Evolutionary conservation across 2,797 vertebrate genomes (phyloP).

Genomic region (Amniataba percoides): DNA sequence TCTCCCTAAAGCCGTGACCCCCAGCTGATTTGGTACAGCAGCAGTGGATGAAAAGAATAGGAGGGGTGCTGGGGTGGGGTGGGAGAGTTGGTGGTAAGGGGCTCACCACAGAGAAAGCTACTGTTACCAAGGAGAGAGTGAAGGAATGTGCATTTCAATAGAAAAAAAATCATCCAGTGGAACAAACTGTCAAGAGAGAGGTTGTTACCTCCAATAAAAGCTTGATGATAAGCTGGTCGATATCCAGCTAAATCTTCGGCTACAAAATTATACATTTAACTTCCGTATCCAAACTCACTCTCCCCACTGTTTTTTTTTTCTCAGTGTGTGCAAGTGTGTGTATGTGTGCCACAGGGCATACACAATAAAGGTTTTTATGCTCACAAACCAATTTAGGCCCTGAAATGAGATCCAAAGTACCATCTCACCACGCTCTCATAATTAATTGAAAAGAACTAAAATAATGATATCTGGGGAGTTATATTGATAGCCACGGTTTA

Average conservation of each 20-base stretch:
- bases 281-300: conserved; percentile 70
- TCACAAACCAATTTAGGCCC: conserved; percentile 82
- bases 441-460: conserved; percentile 85
- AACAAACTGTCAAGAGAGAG: conserved; percentile 59
- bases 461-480: conserved; percentile 81
- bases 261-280: conserved; percentile 73
- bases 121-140: conserved; percentile 77
- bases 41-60: conserved; percentile 68
- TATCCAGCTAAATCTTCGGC: conserved; percentile 70
- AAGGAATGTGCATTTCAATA: conserved; percentile 76
- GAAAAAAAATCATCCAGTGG: conserved; percentile 53
- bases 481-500: conserved; percentile 79
- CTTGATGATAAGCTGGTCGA: conserved; percentile 71
- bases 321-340: conserved; percentile 31
- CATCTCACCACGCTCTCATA: conserved; percentile 77
- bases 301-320: conserved; percentile 38
- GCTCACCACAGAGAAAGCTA: conserved; percentile 72
- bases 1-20: conserved; percentile 53
- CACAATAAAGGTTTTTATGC: conserved; percentile 80
- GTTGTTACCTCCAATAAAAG: conserved; percentile 63
- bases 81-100: conserved; percentile 54
- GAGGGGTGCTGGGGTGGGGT: conserved; percentile 46
- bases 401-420: conserved; percentile 85
- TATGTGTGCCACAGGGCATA: conserved; percentile 55
- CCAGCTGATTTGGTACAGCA: conserved; percentile 75